Percentiles rank a stretch among this genome's conserved stretches.
phyloP scores from a whole-genome alignment of 2,888 invertebrate genomes.

The Chelonus formosanus region DNA sequence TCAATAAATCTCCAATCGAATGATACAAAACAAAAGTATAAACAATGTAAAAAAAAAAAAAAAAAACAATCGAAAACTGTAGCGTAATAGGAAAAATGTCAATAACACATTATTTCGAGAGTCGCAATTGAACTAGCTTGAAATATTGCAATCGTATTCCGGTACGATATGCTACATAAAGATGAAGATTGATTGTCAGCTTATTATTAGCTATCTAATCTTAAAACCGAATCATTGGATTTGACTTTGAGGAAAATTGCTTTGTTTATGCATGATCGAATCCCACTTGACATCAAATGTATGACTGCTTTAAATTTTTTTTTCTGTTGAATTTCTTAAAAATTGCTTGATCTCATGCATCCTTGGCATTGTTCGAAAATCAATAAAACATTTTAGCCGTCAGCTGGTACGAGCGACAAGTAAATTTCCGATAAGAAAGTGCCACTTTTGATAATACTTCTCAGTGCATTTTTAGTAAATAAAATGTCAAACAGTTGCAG shows the following conservation, averaged over 20 bases:
- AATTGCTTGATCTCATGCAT: not conserved
- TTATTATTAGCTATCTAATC: slow-evolving; percentile 15
- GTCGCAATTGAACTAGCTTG: not conserved
- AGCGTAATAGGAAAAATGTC: too few species aligned
- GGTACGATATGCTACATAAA: not conserved
- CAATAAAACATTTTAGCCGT: slow-evolving; percentile 7
- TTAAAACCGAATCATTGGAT: not conserved
- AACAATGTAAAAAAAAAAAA: too few species aligned
- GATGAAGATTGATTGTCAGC: slow-evolving; percentile 3
- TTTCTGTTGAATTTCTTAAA: not conserved
- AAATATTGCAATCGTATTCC: not conserved
- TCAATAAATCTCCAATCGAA: too few species aligned
- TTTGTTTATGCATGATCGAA: slow-evolving; percentile 9
- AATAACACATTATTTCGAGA: too few species aligned
- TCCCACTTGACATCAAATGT: not conserved
- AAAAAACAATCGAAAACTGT: too few species aligned
- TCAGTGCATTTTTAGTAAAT: not conserved
- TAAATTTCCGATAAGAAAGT: slow-evolving; percentile 11
- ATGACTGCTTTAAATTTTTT: not conserved
- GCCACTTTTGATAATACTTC: slow-evolving; percentile 7
- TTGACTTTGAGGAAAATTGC: slow-evolving; percentile 8
- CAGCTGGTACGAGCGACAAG: slow-evolving; percentile 9
- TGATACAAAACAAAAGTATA: too few species aligned
- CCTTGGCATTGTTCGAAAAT: not conserved
- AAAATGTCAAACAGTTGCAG: not conserved